Evolutionary conservation across 2,113 vertebrate genomes (phyloP).

Genomic region (Romanogobio albipinnatus): DNA sequence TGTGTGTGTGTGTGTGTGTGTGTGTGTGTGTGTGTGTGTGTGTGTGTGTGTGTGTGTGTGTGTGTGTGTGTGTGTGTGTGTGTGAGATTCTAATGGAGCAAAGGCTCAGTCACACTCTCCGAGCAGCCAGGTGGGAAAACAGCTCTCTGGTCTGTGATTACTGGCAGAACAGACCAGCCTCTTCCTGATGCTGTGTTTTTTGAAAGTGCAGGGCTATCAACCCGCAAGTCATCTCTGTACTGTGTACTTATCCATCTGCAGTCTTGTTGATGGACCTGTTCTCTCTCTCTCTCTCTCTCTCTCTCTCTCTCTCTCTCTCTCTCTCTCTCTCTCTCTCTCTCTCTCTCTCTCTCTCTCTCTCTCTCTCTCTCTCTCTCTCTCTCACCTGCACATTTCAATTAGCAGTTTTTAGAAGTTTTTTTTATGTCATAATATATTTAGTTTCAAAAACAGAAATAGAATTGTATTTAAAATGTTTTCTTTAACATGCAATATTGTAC

Average conservation of each 20-base stretch:
- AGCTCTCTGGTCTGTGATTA: constrained; percentile 53
- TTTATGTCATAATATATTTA: background rate
- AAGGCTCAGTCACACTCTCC: constrained; percentile 59
- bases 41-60: constrained; percentile 72
- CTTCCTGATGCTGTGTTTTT: constrained; percentile 40
- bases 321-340: too few relatives aligned
- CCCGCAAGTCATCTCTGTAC: constrained; percentile 39
- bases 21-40: too few relatives aligned
- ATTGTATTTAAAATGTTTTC: background rate
- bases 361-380: too few relatives aligned
- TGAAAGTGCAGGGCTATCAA: constrained; percentile 44
- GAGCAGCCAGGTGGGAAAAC: constrained; percentile 35
- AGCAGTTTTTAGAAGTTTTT: background rate
- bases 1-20: constrained; percentile 70
- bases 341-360: too few relatives aligned
- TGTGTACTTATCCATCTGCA: constrained; percentile 50
- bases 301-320: too few relatives aligned
- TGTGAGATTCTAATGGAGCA: constrained; percentile 68
- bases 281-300: background rate
- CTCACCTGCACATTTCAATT: constrained; percentile 19
- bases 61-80: constrained; percentile 72
- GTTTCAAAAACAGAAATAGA: background rate
- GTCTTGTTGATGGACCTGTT: constrained; percentile 36
- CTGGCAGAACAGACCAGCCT: constrained; percentile 42
- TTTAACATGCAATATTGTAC: background rate